These are phyloP conservation scores for Hucho hucho DNA, from an alignment of 2,113 vertebrate genomes.

Conservation along the genomic window DNA sequence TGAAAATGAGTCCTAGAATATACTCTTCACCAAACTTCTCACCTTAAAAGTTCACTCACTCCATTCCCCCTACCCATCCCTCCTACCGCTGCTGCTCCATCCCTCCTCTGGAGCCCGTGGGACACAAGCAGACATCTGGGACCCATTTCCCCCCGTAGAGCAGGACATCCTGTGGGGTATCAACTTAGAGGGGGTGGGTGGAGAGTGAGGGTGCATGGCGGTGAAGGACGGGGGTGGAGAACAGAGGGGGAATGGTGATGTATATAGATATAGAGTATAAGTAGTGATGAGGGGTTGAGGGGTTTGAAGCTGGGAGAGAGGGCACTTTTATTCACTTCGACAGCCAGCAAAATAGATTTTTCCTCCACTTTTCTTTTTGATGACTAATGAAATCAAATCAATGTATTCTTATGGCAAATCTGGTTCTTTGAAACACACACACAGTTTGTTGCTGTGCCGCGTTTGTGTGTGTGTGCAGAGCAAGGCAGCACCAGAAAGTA, in stretches of 20 bases:
- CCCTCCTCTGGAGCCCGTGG: constrained; percentile 64
- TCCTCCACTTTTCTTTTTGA: constrained; percentile 3
- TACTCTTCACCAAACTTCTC: constrained; percentile 49
- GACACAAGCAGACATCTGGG: constrained; percentile 74
- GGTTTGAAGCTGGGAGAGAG: neutral
- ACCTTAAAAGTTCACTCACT: constrained; percentile 46
- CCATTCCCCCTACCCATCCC: constrained; percentile 40
- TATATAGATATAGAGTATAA: neutral
- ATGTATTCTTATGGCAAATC: neutral
- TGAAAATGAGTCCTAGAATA: constrained; percentile 38
- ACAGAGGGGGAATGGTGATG: constrained; percentile 6
- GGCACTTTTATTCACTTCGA: neutral
- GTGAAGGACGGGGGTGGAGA: constrained; percentile 39
- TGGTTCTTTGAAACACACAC: neutral
- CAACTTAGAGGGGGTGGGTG: constrained; percentile 61
- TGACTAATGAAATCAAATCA: neutral
- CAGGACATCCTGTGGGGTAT: constrained; percentile 77
- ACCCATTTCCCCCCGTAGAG: constrained; percentile 73
- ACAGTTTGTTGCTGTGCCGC: neutral
- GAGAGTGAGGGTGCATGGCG: constrained; percentile 44
- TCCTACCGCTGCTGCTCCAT: constrained; percentile 50
- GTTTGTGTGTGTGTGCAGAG: neutral
- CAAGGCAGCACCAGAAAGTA: constrained; percentile 10
- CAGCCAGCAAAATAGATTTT: neutral
- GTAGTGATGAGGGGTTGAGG: neutral